Evolutionary conservation across 2,113 vertebrate genomes (phyloP).

Genomic region (Aviceda subcristata): DNA sequence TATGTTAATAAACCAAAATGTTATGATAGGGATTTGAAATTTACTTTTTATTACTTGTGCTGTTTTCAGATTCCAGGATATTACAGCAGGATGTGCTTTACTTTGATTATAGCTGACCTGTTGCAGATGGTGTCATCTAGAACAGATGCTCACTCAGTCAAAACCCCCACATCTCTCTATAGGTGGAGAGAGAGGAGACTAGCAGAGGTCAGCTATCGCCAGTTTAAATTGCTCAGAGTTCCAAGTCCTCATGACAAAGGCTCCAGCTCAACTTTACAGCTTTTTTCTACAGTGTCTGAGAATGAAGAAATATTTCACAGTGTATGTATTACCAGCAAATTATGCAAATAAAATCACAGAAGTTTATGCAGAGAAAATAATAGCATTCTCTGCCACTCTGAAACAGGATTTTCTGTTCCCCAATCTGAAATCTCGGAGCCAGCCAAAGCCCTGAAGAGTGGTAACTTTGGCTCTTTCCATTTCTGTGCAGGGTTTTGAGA

Average conservation of each 20-base stretch:
- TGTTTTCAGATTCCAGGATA: background rate
- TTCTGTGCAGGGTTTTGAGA: background rate
- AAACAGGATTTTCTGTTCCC: background rate
- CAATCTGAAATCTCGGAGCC: background rate
- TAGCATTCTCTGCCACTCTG: background rate
- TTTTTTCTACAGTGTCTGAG: background rate
- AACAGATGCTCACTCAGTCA: background rate
- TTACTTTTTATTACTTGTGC: background rate
- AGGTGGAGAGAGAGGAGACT: background rate
- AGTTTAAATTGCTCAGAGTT: background rate
- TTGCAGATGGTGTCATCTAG: background rate
- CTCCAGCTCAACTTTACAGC: background rate
- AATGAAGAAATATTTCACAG: background rate
- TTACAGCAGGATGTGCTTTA: background rate
- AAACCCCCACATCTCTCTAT: fast-evolving
- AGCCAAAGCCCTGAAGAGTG: background rate
- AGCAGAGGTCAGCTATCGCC: background rate
- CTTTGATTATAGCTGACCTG: background rate
- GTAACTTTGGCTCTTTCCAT: background rate
- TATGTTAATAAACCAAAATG: background rate
- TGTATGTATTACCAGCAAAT: background rate
- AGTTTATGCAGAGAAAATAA: background rate
- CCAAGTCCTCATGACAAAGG: background rate
- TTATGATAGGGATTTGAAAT: background rate
- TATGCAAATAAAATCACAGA: background rate